These are phyloP conservation scores for Plectropomus leopardus DNA, from an alignment of 2,113 vertebrate species.

Conservation along the genomic window DNA sequence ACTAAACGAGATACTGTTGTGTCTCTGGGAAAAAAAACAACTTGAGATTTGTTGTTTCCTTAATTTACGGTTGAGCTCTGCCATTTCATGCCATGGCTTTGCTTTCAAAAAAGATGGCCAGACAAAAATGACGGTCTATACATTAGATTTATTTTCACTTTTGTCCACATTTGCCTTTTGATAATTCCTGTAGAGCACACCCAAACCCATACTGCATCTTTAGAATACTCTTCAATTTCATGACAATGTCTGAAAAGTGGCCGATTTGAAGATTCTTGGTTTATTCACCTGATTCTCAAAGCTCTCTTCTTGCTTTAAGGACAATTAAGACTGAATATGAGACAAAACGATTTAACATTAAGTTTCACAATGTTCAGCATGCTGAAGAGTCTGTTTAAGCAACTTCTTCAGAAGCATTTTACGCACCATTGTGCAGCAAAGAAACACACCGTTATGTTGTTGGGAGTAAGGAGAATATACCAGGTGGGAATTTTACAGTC, in stretches of 20 bases:
- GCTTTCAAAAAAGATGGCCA: neutral
- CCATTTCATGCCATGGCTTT: conserved; percentile 1
- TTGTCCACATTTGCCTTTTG: neutral
- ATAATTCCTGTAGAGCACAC: neutral
- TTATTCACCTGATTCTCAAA: neutral
- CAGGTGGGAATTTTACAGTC: conserved; percentile 41
- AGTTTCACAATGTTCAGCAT: neutral
- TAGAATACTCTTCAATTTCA: neutral
- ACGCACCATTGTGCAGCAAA: neutral
- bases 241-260: neutral
- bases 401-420: neutral
- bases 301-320: neutral
- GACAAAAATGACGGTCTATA: neutral
- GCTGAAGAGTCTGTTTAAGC: neutral
- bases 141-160: neutral
- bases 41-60: conserved; percentile 25
- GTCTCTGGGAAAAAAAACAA: conserved; percentile 13
- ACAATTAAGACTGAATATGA: neutral
- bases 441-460: conserved; percentile 24
- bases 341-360: neutral
- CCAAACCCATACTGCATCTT: neutral
- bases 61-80: conserved; percentile 22
- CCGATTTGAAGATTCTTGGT: neutral
- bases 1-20: conserved; percentile 58
- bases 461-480: conserved; percentile 4